Evolutionary conservation across 1,140 invertebrate genomes (phyloP).

Genomic region (Dolichoris vasculosae): DNA sequence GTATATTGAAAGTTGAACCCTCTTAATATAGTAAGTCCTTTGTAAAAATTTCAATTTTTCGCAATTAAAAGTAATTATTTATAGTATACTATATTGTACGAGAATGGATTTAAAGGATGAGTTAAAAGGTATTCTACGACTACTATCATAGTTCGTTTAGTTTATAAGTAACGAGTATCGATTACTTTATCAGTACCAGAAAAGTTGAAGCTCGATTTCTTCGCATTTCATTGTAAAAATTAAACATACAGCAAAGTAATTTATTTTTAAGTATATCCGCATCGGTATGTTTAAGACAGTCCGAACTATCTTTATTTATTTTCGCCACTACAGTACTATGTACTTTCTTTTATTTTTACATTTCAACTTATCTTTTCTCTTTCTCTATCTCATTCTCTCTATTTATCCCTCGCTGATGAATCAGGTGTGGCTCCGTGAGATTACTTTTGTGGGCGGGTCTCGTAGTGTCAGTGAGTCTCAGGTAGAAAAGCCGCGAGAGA

Average conservation of each 20-base stretch:
- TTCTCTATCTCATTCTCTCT: conserved; percentile 54
- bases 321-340: conserved; percentile 18
- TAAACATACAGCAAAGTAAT: neutral
- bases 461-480: conserved; percentile 71
- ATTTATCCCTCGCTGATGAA: conserved; percentile 73
- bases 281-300: neutral
- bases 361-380: conserved; percentile 17
- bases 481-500: conserved; percentile 56
- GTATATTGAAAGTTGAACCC: too few relatives aligned
- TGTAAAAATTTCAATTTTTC: too few relatives aligned
- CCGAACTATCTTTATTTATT: conserved; percentile 39
- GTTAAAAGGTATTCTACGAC: neutral
- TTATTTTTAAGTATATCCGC: neutral
- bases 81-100: neutral
- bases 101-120: neutral
- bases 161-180: neutral
- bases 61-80: too few relatives aligned
- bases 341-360: conserved; percentile 20
- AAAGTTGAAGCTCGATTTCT: neutral
- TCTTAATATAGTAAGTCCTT: too few relatives aligned
- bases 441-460: conserved; percentile 76
- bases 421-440: conserved; percentile 72
- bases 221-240: neutral
- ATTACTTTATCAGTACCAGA: neutral
- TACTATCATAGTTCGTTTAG: neutral